Evolutionary conservation across 2,888 invertebrate genomes (phyloP).

Genomic region (Cosmopolites sordidus): DNA sequence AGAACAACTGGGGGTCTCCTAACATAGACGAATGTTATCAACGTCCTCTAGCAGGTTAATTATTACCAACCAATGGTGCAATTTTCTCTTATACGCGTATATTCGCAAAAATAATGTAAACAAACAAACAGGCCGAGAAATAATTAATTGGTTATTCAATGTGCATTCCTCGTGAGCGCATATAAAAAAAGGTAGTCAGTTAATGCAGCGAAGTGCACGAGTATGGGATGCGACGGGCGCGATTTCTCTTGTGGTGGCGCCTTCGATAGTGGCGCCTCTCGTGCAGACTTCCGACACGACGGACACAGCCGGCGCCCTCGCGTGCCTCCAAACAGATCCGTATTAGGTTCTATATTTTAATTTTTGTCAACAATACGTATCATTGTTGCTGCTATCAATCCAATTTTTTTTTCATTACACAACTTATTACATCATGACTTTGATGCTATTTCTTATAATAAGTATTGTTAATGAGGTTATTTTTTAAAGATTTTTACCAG

Average conservation of each 20-base stretch:
- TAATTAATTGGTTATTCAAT: conserved; percentile 14
- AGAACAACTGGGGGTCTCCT: too few species aligned
- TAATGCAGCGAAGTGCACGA: conserved; percentile 1
- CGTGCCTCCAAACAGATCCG: conserved; percentile 13
- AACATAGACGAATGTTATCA: too few species aligned
- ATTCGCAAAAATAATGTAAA: conserved; percentile 6
- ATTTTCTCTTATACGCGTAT: too few species aligned
- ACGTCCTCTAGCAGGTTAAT: too few species aligned
- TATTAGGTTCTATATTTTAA: background rate
- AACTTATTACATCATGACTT: too few species aligned
- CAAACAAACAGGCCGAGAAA: conserved; percentile 1
- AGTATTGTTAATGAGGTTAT: too few species aligned
- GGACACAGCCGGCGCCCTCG: conserved; percentile 14
- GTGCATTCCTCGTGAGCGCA: conserved; percentile 12
- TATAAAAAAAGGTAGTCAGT: conserved; percentile 9
- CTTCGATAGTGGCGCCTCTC: conserved; percentile 32
- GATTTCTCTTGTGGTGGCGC: conserved; percentile 30
- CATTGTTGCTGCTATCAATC: too few species aligned
- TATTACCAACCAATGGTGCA: too few species aligned
- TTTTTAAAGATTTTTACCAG: too few species aligned
- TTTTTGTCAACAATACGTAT: too few species aligned
- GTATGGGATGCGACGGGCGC: conserved; percentile 6
- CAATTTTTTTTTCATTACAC: too few species aligned
- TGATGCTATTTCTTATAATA: too few species aligned
- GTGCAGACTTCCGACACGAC: conserved; percentile 24